Evolutionary conservation across 2,113 vertebrate species (phyloP), one percentile per base, ranked within the genome.

Genomic region (Percopsis transmontana): DNA sequence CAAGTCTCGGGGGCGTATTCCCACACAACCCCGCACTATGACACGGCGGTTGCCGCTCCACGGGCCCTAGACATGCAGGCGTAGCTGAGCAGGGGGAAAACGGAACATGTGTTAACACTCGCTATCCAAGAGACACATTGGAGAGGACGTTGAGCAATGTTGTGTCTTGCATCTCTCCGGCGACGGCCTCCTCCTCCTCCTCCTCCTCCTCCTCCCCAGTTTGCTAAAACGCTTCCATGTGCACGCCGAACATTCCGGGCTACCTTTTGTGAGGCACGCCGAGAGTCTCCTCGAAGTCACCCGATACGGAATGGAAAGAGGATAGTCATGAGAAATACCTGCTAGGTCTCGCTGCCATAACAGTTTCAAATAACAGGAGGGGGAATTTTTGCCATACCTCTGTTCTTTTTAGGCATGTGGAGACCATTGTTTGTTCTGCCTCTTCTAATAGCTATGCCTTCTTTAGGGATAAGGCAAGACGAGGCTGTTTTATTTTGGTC

Each of bases 311-410:
- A 63, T 76, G 77, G 87, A 86, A 88, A 88, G 81, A 77, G 77
- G 79, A 89, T 87, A 86, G 76, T 84, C 89, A 85, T 91, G 88
- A 89, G 90, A 91, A 89, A 87, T 87, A 81, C 80, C 83, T 84
- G 77, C 77, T 59, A 60, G 77, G 85, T 76, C 75, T 18, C 42
- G 64, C 59, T 78, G 58, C 68, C 72, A 76, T 71, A 70, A 61
- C 76, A 82, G 81, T 80, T 80, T 86, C 74, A 76, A 81, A 81
- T 85, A 88, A 85, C 82, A 85, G 56, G 40, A 60, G 40, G 76
- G 82, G 74, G 76, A 59, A 79, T 83, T 83, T 85, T 77, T 71
- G 67, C 56, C 66, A 87, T 90, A 78, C 83, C 62, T 67, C 74
- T 20, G n/a, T 58, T 58, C 58, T 58, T 64, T 57, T 55, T 41